These are phyloP conservation scores for Ascaphus truei DNA, from an alignment of 2,113 vertebrate genomes.

Conservation along the genomic window DNA sequence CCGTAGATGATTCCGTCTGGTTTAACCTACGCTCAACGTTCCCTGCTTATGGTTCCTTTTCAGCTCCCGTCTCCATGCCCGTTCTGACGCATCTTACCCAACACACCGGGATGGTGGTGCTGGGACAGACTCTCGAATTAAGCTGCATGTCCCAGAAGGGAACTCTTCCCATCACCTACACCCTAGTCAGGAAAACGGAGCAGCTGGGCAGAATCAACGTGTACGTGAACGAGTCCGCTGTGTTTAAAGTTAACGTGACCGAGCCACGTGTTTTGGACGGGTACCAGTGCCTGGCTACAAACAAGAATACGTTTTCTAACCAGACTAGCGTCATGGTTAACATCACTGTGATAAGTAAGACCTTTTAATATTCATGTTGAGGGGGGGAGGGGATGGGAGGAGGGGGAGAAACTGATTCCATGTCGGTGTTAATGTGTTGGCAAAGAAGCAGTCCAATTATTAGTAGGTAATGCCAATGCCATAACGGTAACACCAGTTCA, in stretches of 20 bases:
- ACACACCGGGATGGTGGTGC: slow-evolving; percentile 31
- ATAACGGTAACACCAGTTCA: no score
- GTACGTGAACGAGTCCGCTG: slow-evolving; percentile 32
- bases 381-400: no score
- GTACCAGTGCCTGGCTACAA: slow-evolving; percentile 50
- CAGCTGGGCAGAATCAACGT: neutral
- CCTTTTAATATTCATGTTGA: neutral
- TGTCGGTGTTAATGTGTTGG: no score
- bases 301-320: slow-evolving; percentile 42
- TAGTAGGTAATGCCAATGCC: no score
- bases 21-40: no score
- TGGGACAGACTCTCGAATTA: slow-evolving; percentile 43
- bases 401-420: no score
- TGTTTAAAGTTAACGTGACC: slow-evolving; percentile 39
- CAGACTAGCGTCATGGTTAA: slow-evolving; percentile 47
- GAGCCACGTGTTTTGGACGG: slow-evolving; percentile 16
- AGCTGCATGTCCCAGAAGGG: slow-evolving; percentile 42
- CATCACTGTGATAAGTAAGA: slow-evolving; percentile 57
- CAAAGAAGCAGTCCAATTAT: no score
- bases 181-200: slow-evolving; percentile 42
- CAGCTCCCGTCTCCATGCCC: slow-evolving; percentile 55
- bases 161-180: slow-evolving; percentile 53
- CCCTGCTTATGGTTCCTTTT: neutral
- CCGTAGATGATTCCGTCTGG: no score
- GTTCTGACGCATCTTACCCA: slow-evolving; percentile 25